Conservation (phyloP, 2,888 invertebrate species). For the Schizotus pectinicornis region DNA sequence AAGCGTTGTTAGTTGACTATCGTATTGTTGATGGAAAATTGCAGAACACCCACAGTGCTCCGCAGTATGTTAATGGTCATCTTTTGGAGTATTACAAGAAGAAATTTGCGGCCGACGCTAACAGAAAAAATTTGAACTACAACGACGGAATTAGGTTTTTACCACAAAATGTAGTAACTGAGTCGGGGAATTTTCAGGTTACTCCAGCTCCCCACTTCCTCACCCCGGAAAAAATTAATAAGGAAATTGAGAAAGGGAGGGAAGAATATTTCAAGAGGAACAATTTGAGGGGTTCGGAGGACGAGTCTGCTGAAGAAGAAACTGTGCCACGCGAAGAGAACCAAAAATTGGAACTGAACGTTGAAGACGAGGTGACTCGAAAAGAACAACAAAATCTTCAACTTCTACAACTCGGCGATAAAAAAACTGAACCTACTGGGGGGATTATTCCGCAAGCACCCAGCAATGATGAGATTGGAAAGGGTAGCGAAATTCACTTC, state of each 20-base stretch:
- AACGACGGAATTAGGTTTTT: not conserved
- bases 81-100: conserved; percentile 44
- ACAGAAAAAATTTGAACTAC: not conserved
- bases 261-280: conserved; percentile 19
- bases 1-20: conserved; percentile 7
- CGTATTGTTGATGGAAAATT: not conserved
- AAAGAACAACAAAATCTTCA: not conserved
- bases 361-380: not conserved
- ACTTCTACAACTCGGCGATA: no score
- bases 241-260: conserved; percentile 19
- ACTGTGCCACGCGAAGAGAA: not conserved
- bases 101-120: conserved; percentile 45
- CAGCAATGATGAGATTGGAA: no score
- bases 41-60: not conserved
- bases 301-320: no score
- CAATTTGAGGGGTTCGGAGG: conserved; percentile 7
- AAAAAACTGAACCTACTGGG: no score
- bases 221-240: conserved; percentile 4
- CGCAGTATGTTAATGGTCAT: conserved; percentile 23
- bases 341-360: not conserved
- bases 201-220: not conserved
- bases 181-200: no score
- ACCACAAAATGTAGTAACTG: no score
- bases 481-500: no score
- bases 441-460: no score